Conservation (phyloP, 2,888 invertebrate genomes). For the Ptycholaimellus sp. region DNA sequence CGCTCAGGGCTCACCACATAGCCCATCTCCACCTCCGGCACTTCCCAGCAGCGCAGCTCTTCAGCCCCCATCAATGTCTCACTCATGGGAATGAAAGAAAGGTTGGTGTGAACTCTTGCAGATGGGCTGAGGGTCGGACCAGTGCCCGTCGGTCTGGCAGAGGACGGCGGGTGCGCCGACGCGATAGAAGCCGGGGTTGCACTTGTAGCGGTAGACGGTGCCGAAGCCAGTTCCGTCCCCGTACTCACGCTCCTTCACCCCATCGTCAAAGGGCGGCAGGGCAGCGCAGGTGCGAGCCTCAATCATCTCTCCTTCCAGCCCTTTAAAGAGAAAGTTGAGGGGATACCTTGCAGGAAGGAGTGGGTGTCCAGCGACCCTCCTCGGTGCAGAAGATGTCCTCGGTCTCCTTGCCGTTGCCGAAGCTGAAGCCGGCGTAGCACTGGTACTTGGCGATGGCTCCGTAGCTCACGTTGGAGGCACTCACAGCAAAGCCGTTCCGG, state of each 20-base stretch:
- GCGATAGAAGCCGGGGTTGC: slow-evolving; percentile 18
- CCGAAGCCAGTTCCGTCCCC: slow-evolving; percentile 26
- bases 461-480: slow-evolving; percentile 79
- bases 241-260: slow-evolving; percentile 17
- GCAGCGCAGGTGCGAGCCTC: slow-evolving; percentile 21
- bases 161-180: slow-evolving; percentile 52
- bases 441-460: slow-evolving; percentile 76
- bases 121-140: slow-evolving; percentile 73
- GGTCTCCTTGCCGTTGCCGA: slow-evolving; percentile 44
- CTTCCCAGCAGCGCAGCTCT: slow-evolving; percentile 17
- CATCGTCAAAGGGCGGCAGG: slow-evolving; percentile 17
- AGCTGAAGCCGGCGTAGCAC: slow-evolving; percentile 64
- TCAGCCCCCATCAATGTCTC: too few species aligned
- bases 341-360: slow-evolving; percentile 21
- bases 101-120: too few species aligned
- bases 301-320: slow-evolving; percentile 1
- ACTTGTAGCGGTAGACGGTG: slow-evolving; percentile 20
- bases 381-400: slow-evolving; percentile 22
- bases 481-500: slow-evolving; percentile 82
- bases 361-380: slow-evolving; percentile 18
- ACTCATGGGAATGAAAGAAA: too few species aligned
- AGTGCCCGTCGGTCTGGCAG: slow-evolving; percentile 64
- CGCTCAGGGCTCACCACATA: slow-evolving; percentile 9
- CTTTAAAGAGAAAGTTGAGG: slow-evolving; percentile 8
- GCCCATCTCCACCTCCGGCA: slow-evolving; percentile 19